These are phyloP conservation scores for Corythoichthys intestinalis DNA, from an alignment of 2,113 vertebrate genomes.

Conservation along the genomic window DNA sequence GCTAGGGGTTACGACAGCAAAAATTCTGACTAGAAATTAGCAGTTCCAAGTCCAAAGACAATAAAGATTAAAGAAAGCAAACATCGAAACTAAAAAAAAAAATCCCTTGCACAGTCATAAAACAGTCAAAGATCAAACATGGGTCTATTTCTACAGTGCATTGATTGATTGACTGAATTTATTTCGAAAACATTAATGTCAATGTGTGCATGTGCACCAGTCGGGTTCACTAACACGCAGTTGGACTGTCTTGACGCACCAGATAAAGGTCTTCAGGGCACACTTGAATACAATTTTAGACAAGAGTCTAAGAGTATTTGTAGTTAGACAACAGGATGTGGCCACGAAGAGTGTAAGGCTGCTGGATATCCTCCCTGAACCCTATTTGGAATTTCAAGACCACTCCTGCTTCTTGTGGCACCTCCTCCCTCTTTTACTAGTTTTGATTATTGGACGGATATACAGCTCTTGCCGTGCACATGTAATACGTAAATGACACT, in stretches of 20 bases:
- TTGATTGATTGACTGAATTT: not conserved
- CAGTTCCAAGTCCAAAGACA: not conserved
- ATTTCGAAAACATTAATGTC: no score
- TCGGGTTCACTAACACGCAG: not conserved
- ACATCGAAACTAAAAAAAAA: not conserved
- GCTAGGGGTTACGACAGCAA: no score
- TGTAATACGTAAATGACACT: no score
- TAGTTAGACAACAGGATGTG: constrained; percentile 20
- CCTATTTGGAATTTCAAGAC: not conserved
- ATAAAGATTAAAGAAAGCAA: not conserved
- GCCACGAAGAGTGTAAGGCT: constrained; percentile 1
- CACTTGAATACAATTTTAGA: not conserved
- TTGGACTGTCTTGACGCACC: not conserved
- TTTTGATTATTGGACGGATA: not conserved
- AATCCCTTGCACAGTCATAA: not conserved
- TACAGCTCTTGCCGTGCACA: no score
- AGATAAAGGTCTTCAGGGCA: not conserved
- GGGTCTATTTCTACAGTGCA: constrained; percentile 4
- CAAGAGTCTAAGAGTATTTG: constrained; percentile 12
- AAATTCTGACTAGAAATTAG: not conserved
- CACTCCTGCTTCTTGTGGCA: not conserved
- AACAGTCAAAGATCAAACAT: not conserved
- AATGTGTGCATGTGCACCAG: not conserved
- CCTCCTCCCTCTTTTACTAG: not conserved
- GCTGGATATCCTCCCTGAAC: not conserved